These are phyloP conservation scores for Barbus barbus DNA, from an alignment of 2,113 vertebrate species.

Conservation along the genomic window DNA sequence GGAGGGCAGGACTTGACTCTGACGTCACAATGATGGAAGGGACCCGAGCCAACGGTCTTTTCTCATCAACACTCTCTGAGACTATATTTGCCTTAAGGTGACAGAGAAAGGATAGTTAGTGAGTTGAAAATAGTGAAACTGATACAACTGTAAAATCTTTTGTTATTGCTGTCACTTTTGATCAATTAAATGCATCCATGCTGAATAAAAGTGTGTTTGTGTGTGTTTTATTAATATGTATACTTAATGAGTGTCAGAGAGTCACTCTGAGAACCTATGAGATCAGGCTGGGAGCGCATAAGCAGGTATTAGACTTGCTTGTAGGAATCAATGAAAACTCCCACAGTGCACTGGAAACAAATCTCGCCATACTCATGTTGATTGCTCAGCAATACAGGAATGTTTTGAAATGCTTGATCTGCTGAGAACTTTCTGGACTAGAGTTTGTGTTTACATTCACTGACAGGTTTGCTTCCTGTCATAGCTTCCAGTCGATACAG, in stretches of 20 bases:
- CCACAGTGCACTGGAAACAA: not conserved
- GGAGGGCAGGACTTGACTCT: constrained; percentile 67
- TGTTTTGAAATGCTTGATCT: not conserved
- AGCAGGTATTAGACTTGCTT: not conserved
- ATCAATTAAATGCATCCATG: not conserved
- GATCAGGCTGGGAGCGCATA: not conserved
- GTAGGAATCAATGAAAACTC: not conserved
- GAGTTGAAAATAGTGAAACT: not conserved
- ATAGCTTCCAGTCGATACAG: not conserved
- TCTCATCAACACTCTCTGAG: constrained; percentile 51
- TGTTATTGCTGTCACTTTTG: not conserved
- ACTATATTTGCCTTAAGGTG: constrained; percentile 55
- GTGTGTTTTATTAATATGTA: no score
- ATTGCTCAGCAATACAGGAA: not conserved
- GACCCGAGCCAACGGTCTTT: constrained; percentile 39
- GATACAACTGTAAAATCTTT: not conserved
- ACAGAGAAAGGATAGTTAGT: constrained; percentile 23
- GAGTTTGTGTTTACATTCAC: not conserved
- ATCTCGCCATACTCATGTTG: not conserved
- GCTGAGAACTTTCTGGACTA: not conserved
- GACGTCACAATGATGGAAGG: constrained; percentile 72
- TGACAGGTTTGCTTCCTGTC: not conserved
- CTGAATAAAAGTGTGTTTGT: not conserved
- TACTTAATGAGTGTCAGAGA: no score
- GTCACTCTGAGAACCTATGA: no score